Conservation (phyloP, 2,888 invertebrate species). For the Fragum whitleyi region DNA sequence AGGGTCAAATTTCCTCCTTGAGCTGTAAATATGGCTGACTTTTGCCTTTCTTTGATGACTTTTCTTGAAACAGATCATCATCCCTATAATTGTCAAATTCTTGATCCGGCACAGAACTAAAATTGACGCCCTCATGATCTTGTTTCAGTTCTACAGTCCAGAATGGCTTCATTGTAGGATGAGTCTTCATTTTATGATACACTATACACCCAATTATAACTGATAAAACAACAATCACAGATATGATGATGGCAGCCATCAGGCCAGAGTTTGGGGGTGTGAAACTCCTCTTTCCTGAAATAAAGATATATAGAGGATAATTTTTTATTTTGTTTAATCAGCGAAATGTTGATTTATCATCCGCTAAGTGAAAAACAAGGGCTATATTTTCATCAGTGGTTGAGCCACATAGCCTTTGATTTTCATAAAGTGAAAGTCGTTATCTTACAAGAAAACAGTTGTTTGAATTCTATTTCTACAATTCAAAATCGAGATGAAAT, state of each 20-base stretch:
- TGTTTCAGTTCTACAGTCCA: slow-evolving; percentile 81
- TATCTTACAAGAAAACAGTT: too few relatives aligned
- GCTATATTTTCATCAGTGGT: too few relatives aligned
- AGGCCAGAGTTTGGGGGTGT: slow-evolving; percentile 53
- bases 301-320: background rate
- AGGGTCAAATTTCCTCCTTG: slow-evolving; percentile 58
- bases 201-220: slow-evolving; percentile 70
- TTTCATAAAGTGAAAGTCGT: too few relatives aligned
- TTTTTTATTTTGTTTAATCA: background rate
- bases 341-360: too few relatives aligned
- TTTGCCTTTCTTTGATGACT: slow-evolving; percentile 56
- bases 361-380: too few relatives aligned
- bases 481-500: too few relatives aligned
- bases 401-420: too few relatives aligned
- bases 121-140: slow-evolving; percentile 80
- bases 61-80: slow-evolving; percentile 71
- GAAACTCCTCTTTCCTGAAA: slow-evolving; percentile 7
- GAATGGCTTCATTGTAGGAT: slow-evolving; percentile 71
- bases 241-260: slow-evolving; percentile 72
- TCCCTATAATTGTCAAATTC: slow-evolving; percentile 67
- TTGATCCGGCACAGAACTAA: slow-evolving; percentile 76
- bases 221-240: slow-evolving; percentile 65
- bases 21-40: slow-evolving; percentile 61
- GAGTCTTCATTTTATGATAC: slow-evolving; percentile 67
- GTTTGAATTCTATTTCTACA: too few relatives aligned